phyloP scores from a whole-genome alignment of 2,888 invertebrate species.

The Neoscelio sp. region DNA sequence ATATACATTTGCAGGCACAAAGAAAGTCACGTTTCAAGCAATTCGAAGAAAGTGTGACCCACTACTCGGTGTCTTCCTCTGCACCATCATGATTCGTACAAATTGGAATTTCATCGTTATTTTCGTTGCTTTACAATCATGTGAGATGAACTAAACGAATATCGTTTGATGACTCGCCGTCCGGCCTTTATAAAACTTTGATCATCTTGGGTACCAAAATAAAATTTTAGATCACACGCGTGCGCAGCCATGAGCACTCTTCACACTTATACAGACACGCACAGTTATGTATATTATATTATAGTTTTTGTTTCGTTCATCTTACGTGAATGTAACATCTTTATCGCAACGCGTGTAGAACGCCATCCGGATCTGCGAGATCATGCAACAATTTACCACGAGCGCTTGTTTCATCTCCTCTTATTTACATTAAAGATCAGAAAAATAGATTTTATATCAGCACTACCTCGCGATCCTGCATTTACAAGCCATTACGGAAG shows the following conservation, averaged over 20 bases:
- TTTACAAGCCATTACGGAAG: conserved; percentile 52
- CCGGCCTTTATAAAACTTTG: no score
- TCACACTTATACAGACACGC: conserved; percentile 19
- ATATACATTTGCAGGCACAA: conserved; percentile 68
- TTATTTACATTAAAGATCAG: conserved; percentile 64
- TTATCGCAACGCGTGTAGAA: no score
- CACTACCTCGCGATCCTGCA: conserved; percentile 44
- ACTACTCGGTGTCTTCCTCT: conserved; percentile 40
- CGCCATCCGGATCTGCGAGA: conserved; percentile 53
- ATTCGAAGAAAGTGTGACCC: conserved; percentile 63
- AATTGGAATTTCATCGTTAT: conserved; percentile 56
- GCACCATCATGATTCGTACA: conserved; percentile 51
- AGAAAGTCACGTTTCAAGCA: conserved; percentile 68
- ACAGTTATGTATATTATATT: conserved; percentile 13
- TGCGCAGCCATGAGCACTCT: no score
- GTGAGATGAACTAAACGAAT: conserved; percentile 43
- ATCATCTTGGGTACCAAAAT: conserved; percentile 50
- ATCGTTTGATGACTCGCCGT: no score
- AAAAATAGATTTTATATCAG: conserved; percentile 55
- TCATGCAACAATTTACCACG: conserved; percentile 21
- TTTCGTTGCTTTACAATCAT: conserved; percentile 53
- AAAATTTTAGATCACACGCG: conserved; percentile 28
- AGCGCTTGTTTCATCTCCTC: conserved; percentile 31
- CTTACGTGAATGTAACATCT: conserved; percentile 26
- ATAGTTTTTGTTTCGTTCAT: conserved; percentile 28